A percentile compares a stretch with the other conserved stretches of the same genome.
These are phyloP conservation scores for Sesia apiformis DNA, from an alignment of 2,888 invertebrate genomes.

Conservation along the genomic window DNA sequence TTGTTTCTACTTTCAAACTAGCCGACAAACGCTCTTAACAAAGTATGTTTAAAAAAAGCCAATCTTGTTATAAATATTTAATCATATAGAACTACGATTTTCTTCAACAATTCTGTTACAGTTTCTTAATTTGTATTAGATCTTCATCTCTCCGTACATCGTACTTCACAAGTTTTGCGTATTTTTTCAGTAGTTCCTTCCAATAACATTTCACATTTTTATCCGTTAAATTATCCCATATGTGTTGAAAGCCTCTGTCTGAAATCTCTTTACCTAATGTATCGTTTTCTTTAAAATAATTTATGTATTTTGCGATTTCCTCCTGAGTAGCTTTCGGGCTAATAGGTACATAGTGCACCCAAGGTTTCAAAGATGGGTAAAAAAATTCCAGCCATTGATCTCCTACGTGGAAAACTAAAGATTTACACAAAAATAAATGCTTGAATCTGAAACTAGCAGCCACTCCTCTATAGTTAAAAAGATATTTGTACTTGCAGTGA, in stretches of 20 bases:
- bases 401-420: conserved; percentile 95
- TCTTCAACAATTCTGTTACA: no score
- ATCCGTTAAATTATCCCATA: conserved; percentile 88
- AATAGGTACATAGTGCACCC: conserved; percentile 96
- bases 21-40: no score
- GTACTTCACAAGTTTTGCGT: conserved; percentile 83
- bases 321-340: conserved; percentile 75
- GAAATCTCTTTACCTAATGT: conserved; percentile 85
- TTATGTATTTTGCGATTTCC: conserved; percentile 81
- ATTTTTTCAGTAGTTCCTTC: conserved; percentile 82
- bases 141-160: conserved; percentile 74
- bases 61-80: no score
- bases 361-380: conserved; percentile 91
- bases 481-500: conserved; percentile 94
- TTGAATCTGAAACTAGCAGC: conserved; percentile 98
- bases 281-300: conserved; percentile 86
- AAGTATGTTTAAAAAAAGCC: no score
- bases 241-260: conserved; percentile 84
- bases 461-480: conserved; percentile 97
- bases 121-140: conserved; percentile 41
- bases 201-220: conserved; percentile 92
- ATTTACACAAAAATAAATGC: conserved; percentile 94
- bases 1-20: no score
- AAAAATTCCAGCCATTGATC: conserved; percentile 97
- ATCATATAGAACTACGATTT: no score